Evolutionary conservation across 2,888 invertebrate species (phyloP).

Genomic region (Drosophila subsilvestris): DNA sequence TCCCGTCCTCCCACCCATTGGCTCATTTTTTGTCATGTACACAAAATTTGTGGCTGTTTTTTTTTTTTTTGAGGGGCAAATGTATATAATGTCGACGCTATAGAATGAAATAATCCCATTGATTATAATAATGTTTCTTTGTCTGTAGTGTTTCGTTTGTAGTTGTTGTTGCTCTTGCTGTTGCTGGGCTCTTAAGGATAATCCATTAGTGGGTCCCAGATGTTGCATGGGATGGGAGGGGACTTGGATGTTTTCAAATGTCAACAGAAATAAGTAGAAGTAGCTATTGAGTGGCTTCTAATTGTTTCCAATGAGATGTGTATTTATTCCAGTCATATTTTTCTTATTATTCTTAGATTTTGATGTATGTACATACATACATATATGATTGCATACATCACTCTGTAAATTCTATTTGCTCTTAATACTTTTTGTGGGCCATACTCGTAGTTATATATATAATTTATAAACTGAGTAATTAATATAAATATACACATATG

Average conservation of each 20-base stretch:
- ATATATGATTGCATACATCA: too few relatives aligned
- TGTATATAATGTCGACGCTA: slow-evolving; percentile 51
- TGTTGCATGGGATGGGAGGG: slow-evolving; percentile 3
- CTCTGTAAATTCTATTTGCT: neutral
- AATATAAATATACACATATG: neutral
- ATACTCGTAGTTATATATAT: neutral
- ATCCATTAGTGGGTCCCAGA: slow-evolving; percentile 34
- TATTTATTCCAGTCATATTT: neutral
- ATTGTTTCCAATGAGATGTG: neutral
- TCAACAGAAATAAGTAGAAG: neutral
- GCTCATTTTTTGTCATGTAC: slow-evolving; percentile 39
- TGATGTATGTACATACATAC: too few relatives aligned
- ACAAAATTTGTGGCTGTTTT: slow-evolving; percentile 43
- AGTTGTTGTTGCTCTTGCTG: slow-evolving; percentile 10
- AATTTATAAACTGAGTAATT: neutral
- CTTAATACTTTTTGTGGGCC: neutral
- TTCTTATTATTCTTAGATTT: neutral
- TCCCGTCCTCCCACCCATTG: neutral
- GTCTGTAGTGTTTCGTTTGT: slow-evolving; percentile 36
- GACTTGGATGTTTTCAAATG: slow-evolving; percentile 7
- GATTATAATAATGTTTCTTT: slow-evolving; percentile 66
- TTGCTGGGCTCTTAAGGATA: slow-evolving; percentile 27
- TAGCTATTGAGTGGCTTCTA: neutral
- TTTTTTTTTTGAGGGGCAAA: slow-evolving; percentile 16
- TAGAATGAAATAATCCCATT: slow-evolving; percentile 65